Conservation (phyloP, 2,888 invertebrate genomes). For the Aricia artaxerxes region DNA sequence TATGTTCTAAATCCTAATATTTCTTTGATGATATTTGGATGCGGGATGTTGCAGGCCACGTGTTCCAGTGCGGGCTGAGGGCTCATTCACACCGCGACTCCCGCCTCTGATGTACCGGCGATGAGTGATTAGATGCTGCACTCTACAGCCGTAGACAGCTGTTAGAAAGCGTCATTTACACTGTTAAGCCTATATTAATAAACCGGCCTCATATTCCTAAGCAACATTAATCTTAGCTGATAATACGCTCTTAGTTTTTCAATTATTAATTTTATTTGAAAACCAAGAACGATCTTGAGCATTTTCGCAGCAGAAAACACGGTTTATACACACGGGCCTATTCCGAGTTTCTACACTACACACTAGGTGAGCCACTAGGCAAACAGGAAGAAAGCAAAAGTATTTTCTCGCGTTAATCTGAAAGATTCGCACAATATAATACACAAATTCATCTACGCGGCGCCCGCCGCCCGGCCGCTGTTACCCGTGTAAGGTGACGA, state of each 20-base stretch:
- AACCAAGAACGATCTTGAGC: too few species aligned
- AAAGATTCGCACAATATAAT: too few species aligned
- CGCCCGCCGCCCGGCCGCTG: too few species aligned
- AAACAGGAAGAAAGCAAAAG: neutral
- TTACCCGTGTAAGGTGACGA: neutral
- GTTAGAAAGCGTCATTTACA: neutral
- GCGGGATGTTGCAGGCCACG: neutral
- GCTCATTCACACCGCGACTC: neutral
- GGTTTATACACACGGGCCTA: too few species aligned
- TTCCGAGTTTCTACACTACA: too few species aligned
- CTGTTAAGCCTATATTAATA: neutral
- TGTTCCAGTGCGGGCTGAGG: neutral
- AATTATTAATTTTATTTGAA: neutral
- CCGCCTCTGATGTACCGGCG: neutral
- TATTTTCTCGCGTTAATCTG: too few species aligned
- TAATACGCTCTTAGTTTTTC: too few species aligned
- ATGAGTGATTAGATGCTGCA: neutral
- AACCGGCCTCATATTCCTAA: too few species aligned
- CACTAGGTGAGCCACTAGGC: neutral
- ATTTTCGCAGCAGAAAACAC: too few species aligned
- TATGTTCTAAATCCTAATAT: neutral
- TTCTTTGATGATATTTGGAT: neutral
- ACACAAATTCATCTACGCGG: neutral
- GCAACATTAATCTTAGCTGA: too few species aligned
- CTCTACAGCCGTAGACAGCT: neutral